Evolutionary conservation across 2,888 invertebrate species (phyloP).

Genomic region (Caenorhabditis plicata): DNA sequence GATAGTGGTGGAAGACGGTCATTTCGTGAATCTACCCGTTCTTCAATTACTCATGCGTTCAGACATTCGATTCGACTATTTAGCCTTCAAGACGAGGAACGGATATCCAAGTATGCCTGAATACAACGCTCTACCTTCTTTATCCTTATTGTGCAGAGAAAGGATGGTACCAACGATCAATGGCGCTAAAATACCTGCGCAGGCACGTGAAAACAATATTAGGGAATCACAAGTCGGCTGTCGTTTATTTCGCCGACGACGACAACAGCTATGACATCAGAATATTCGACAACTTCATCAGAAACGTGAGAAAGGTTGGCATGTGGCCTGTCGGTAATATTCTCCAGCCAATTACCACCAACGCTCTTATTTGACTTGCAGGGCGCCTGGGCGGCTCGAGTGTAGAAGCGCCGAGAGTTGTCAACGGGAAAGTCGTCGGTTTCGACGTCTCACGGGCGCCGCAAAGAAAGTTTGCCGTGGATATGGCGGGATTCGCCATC

Average conservation of each 20-base stretch:
- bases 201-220: constrained; percentile 5
- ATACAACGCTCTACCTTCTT: neutral
- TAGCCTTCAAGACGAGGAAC: constrained; percentile 18
- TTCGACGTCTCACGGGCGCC: constrained; percentile 40
- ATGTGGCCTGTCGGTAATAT: constrained; percentile 41
- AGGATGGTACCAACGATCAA: constrained; percentile 47
- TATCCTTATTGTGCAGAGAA: too few relatives aligned
- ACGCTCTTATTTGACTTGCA: too few relatives aligned
- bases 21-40: constrained; percentile 9
- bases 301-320: constrained; percentile 36
- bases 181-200: constrained; percentile 35
- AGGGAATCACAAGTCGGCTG: neutral
- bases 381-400: constrained; percentile 21
- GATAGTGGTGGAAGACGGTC: constrained; percentile 41
- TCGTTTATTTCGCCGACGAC: constrained; percentile 43
- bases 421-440: constrained; percentile 37
- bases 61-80: constrained; percentile 23
- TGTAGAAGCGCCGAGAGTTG: constrained; percentile 42
- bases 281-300: constrained; percentile 33
- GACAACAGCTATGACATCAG: constrained; percentile 40
- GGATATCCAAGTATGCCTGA: constrained; percentile 32
- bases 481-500: constrained; percentile 53
- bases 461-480: constrained; percentile 41
- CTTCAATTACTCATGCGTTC: constrained; percentile 16
- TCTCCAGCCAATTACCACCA: neutral